Evolutionary conservation across 2,797 vertebrate genomes (phyloP).

Genomic region (Sparus aurata): DNA sequence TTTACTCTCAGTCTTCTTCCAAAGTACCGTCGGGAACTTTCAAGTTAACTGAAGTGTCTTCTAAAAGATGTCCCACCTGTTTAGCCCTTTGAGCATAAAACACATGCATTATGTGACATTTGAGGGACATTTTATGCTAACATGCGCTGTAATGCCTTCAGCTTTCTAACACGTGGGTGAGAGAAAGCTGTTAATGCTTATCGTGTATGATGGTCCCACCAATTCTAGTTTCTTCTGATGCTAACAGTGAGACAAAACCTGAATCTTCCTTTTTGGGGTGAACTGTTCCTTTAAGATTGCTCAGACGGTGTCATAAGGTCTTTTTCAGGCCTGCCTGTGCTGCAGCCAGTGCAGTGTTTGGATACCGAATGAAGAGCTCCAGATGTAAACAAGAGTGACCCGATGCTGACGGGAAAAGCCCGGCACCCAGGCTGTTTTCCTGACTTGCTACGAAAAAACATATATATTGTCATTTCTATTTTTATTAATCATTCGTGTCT

Average conservation of each 20-base stretch:
- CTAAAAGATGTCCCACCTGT: neutral
- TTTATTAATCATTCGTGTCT: conserved; percentile 55
- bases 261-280: conserved; percentile 41
- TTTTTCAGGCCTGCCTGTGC: conserved; percentile 30
- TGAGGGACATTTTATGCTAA: neutral
- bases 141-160: neutral
- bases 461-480: conserved; percentile 53
- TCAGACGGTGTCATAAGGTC: neutral
- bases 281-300: conserved; percentile 13
- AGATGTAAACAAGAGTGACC: conserved; percentile 22
- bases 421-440: conserved; percentile 55
- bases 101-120: neutral
- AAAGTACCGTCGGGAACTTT: neutral
- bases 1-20: neutral
- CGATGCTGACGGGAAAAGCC: conserved; percentile 43
- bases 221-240: neutral
- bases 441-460: conserved; percentile 59
- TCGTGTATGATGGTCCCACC: neutral
- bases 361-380: conserved; percentile 19
- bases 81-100: neutral
- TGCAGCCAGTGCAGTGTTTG: conserved; percentile 40
- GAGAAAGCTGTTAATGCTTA: neutral
- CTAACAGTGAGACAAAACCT: conserved; percentile 5
- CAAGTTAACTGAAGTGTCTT: neutral
- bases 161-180: neutral